These are phyloP conservation scores for Cervus canadensis DNA, from an alignment of 2,113 vertebrate genomes.

Conservation along the genomic window DNA sequence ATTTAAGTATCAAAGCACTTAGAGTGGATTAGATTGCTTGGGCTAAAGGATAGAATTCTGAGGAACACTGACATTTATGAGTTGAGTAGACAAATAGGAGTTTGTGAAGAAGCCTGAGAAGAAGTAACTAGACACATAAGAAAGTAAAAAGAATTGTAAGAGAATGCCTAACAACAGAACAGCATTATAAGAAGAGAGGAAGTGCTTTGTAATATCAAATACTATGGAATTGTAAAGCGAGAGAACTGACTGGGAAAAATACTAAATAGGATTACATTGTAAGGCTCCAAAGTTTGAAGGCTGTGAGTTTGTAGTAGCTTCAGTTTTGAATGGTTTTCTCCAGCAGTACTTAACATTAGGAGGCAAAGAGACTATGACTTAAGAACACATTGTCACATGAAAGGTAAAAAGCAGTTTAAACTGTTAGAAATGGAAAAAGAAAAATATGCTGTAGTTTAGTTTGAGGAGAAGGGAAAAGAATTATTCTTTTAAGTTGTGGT, in stretches of 20 bases:
- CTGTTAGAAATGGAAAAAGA: slow-evolving; percentile 13
- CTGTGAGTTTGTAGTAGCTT: not conserved
- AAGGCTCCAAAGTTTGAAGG: not conserved
- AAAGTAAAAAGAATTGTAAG: not conserved
- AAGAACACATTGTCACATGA: not conserved
- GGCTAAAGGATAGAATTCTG: not conserved
- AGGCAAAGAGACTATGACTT: not conserved
- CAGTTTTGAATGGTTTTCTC: not conserved
- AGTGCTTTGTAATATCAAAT: not conserved
- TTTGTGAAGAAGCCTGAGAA: not conserved
- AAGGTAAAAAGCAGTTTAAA: not conserved
- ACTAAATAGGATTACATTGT: not conserved
- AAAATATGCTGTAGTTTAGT: not conserved
- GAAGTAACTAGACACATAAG: not conserved
- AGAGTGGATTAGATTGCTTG: not conserved
- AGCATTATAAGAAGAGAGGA: not conserved
- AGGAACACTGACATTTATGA: not conserved
- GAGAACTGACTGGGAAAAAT: not conserved
- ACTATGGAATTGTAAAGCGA: not conserved
- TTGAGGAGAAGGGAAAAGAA: not conserved
- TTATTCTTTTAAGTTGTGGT: not conserved
- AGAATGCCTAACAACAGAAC: not conserved
- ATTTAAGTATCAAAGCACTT: not conserved
- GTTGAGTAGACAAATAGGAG: not conserved
- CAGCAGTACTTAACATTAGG: not conserved